Evolutionary conservation across 1,140 invertebrate species (phyloP).

Genomic region (Chlorops oryzae): DNA sequence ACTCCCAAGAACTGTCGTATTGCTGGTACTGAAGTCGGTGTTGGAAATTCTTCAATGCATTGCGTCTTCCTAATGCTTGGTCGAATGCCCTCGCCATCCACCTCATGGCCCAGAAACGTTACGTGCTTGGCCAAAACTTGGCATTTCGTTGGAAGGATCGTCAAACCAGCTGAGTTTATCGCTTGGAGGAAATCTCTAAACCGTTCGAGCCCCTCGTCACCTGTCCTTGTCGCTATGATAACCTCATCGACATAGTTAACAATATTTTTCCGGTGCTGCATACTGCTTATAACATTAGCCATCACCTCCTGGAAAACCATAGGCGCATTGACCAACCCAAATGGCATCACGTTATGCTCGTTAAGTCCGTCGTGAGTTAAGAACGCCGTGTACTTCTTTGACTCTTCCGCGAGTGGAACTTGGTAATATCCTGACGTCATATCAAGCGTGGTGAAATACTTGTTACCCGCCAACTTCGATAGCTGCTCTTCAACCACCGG

Average conservation of each 20-base stretch:
- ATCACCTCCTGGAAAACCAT: conserved; percentile 43
- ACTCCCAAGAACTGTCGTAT: conserved; percentile 35
- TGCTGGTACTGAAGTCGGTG: conserved; percentile 29
- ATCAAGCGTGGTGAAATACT: conserved; percentile 49
- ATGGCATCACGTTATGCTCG: conserved; percentile 45
- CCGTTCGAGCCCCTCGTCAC: conserved; percentile 21
- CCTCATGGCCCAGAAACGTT: conserved; percentile 19
- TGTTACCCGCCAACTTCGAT: conserved; percentile 32
- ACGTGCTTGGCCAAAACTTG: background rate
- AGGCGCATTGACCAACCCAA: conserved; percentile 50
- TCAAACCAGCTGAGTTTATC: conserved; percentile 13
- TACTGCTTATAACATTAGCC: background rate
- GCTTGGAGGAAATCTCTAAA: conserved; percentile 19
- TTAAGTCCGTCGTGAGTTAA: conserved; percentile 21
- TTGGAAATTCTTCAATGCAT: conserved; percentile 33
- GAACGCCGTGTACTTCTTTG: conserved; percentile 19
- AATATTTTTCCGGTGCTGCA: background rate
- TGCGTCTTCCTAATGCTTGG: conserved; percentile 33
- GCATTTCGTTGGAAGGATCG: conserved; percentile 6
- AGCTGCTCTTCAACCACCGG: conserved; percentile 51
- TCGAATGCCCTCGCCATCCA: conserved; percentile 24
- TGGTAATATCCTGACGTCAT: conserved; percentile 48
- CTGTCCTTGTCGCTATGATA: conserved; percentile 10
- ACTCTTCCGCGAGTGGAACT: conserved; percentile 35
- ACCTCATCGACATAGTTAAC: conserved; percentile 20